phyloP scores from a whole-genome alignment of 2,797 vertebrate genomes.

The Sebastes diploproa region DNA sequence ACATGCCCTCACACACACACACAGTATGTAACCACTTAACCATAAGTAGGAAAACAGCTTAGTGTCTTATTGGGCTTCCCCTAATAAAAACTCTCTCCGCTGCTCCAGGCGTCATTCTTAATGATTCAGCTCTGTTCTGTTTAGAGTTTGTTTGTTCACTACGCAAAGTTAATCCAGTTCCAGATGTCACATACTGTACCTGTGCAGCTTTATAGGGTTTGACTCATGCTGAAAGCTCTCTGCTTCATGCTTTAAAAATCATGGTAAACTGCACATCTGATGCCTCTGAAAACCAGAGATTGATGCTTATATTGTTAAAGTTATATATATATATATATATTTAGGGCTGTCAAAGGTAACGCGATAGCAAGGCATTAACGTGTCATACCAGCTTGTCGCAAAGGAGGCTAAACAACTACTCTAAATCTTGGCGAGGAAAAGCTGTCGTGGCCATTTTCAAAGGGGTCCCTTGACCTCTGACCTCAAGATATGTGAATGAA shows the following conservation, averaged over 20 bases:
- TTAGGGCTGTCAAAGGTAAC: no score
- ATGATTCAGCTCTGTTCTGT: conserved; percentile 21
- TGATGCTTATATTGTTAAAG: neutral
- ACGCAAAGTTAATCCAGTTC: neutral
- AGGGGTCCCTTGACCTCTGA: no score
- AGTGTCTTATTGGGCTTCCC: conserved; percentile 52
- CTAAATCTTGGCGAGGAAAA: accelerated
- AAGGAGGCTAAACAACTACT: no score
- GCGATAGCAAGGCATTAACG: no score
- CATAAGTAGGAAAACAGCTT: conserved; percentile 69
- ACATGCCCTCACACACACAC: conserved; percentile 27
- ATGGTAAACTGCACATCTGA: neutral
- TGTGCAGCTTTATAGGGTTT: conserved; percentile 5
- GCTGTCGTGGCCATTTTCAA: accelerated
- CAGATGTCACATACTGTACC: conserved; percentile 29
- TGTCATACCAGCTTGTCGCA: no score
- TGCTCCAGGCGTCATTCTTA: conserved; percentile 30
- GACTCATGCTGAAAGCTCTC: neutral
- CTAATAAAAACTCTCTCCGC: conserved; percentile 46
- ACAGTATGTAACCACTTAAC: conserved; percentile 65
- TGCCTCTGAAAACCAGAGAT: neutral
- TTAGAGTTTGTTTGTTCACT: conserved; percentile 24
- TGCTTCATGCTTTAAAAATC: neutral
- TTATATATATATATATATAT: neutral
- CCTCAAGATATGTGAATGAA: no score